These are phyloP conservation scores for Synodontis membranacea DNA, from an alignment of 2,113 vertebrate genomes.

Conservation along the genomic window DNA sequence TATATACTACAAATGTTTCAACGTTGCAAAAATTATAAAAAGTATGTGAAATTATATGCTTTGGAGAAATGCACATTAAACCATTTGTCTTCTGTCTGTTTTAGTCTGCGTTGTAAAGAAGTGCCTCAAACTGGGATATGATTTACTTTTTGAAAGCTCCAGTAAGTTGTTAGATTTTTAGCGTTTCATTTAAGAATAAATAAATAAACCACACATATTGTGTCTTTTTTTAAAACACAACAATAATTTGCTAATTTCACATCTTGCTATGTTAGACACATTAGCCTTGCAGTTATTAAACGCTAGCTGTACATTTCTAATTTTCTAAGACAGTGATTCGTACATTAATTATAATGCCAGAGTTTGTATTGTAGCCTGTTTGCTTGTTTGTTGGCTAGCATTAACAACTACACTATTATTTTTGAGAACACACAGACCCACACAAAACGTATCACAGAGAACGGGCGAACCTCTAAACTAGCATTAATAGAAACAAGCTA, in stretches of 20 bases:
- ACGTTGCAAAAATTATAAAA: not conserved
- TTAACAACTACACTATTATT: not conserved
- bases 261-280: not conserved
- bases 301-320: not conserved
- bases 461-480: no score
- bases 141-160: constrained; percentile 38
- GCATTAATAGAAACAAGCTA: no score
- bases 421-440: no score
- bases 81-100: not conserved
- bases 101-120: not conserved
- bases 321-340: not conserved
- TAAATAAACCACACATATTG: not conserved
- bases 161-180: constrained; percentile 25
- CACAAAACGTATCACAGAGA: not conserved
- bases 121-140: constrained; percentile 35
- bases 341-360: not conserved
- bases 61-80: not conserved
- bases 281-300: not conserved
- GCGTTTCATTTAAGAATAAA: not conserved
- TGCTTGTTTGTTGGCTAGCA: not conserved
- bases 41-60: not conserved
- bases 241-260: not conserved
- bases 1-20: not conserved
- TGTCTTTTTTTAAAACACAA: not conserved
- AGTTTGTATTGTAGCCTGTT: not conserved